A percentile compares a stretch with the other conserved stretches of the same genome.
phyloP scores from a whole-genome alignment of 1,140 invertebrate species.

The Formica exsecta region DNA sequence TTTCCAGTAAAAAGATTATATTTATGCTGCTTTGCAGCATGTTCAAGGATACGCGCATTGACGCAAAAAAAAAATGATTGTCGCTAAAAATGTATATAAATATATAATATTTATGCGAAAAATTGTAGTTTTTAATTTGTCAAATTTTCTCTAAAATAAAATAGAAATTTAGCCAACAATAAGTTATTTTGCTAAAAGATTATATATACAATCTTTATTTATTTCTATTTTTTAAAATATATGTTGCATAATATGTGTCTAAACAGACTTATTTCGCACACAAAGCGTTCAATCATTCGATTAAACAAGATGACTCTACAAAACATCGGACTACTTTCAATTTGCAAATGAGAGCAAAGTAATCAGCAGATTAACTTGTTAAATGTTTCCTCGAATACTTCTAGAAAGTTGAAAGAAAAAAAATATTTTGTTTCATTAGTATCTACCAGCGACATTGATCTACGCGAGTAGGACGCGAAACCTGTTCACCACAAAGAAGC shows the following conservation, averaged over 20 bases:
- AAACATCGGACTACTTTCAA: background rate
- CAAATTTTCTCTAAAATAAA: background rate
- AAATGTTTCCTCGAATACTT: background rate
- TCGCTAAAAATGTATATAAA: too few species aligned
- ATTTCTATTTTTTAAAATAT: background rate
- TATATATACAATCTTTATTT: background rate
- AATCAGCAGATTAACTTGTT: background rate
- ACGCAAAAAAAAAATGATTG: background rate
- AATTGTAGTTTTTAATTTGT: background rate
- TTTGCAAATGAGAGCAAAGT: background rate
- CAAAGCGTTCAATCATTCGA: background rate
- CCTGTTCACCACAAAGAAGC: constrained; percentile 32
- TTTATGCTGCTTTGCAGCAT: background rate
- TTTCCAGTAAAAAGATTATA: background rate
- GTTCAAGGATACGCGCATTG: constrained; percentile 40
- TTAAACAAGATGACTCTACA: constrained; percentile 13
- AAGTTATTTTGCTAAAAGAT: background rate
- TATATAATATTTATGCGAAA: background rate
- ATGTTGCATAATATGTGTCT: background rate
- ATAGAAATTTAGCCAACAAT: background rate
- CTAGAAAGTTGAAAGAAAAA: background rate
- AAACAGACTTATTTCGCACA: background rate
- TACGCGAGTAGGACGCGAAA: constrained; percentile 45
- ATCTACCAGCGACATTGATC: background rate
- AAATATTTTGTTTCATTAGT: constrained; percentile 21